Conservation (phyloP, 2,797 vertebrate genomes). For the Helarctos malayanus region DNA sequence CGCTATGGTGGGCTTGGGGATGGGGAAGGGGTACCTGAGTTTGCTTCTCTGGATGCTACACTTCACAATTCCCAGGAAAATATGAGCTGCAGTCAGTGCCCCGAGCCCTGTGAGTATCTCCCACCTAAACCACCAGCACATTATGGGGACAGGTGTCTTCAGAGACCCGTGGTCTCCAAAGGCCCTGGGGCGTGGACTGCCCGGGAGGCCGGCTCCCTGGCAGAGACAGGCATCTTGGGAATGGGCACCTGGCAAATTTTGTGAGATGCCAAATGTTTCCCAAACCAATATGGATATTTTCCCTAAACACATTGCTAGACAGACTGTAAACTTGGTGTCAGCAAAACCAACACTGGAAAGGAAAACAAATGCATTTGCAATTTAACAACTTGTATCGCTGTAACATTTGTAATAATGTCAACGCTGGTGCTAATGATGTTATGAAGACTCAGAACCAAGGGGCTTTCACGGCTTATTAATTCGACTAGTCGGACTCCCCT, state of each 20-base stretch:
- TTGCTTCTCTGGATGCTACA: background rate
- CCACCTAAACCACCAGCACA: no score
- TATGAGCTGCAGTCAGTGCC: background rate
- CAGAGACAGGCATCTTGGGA: constrained; percentile 28
- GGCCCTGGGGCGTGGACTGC: background rate
- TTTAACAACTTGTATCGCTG: constrained; percentile 85
- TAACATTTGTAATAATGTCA: constrained; percentile 86
- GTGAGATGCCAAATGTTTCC: constrained; percentile 66
- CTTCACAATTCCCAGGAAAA: background rate
- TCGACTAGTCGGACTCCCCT: constrained; percentile 87
- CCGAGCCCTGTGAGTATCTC: background rate
- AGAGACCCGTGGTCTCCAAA: background rate
- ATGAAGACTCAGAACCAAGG: constrained; percentile 87
- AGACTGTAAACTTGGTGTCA: constrained; percentile 78
- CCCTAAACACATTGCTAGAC: constrained; percentile 74
- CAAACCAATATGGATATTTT: constrained; percentile 75
- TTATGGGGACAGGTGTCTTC: background rate
- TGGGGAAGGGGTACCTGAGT: background rate
- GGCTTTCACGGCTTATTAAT: constrained; percentile 92
- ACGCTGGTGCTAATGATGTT: constrained; percentile 86
- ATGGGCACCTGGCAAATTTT: constrained; percentile 51
- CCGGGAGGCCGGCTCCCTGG: background rate
- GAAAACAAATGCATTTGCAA: constrained; percentile 85
- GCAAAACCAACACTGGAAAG: constrained; percentile 74
- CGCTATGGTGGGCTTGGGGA: no score